Evolutionary conservation across 2,797 vertebrate genomes (phyloP).

Genomic region (Dermochelys coriacea): DNA sequence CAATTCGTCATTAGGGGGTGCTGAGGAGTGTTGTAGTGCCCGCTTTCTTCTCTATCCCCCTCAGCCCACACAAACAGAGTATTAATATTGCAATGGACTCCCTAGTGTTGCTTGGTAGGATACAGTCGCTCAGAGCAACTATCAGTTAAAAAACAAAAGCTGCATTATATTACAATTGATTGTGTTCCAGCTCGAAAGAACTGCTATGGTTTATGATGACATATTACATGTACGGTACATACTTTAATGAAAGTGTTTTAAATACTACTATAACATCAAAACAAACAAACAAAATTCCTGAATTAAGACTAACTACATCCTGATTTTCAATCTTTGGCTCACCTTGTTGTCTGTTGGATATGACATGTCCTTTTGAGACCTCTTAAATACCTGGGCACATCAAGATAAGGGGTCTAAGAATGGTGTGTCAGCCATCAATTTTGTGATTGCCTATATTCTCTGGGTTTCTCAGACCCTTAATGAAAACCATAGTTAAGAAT

Average conservation of each 20-base stretch:
- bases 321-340: background rate
- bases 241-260: background rate
- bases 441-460: conserved; percentile 7
- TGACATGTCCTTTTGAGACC: background rate
- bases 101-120: background rate
- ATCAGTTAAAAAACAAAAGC: background rate
- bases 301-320: background rate
- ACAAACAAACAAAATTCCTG: background rate
- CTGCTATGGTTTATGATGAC: background rate
- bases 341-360: background rate
- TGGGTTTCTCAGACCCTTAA: background rate
- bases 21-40: background rate
- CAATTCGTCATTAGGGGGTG: background rate
- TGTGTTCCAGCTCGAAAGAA: background rate
- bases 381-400: background rate
- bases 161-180: background rate
- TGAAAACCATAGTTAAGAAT: background rate
- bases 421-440: background rate
- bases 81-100: background rate
- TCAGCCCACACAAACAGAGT: background rate
- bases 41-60: background rate
- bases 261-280: background rate
- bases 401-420: conserved; percentile 6
- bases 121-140: background rate
- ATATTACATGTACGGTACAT: background rate